A percentile compares a stretch with the other conserved stretches of the same genome.
phyloP scores from a whole-genome alignment of 2,113 vertebrate species.

The Steatornis caripensis region DNA sequence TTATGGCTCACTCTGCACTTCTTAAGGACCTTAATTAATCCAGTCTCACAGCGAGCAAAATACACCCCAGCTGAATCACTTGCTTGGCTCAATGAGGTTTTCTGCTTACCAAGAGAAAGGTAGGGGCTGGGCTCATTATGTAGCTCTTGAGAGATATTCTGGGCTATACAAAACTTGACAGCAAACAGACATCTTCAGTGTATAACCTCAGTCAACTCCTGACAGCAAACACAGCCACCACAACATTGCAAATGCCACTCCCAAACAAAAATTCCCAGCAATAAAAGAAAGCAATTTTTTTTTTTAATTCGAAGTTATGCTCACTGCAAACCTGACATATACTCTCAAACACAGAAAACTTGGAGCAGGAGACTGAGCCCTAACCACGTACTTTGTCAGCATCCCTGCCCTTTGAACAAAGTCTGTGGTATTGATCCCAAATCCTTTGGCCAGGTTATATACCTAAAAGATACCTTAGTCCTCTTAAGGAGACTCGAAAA shows the following conservation, averaged over 20 bases:
- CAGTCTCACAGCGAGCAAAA: not conserved
- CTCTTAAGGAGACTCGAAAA: not conserved
- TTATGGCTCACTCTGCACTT: not conserved
- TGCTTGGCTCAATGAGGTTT: not conserved
- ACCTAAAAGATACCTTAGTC: not conserved
- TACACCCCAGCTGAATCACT: not conserved
- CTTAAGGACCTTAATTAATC: not conserved
- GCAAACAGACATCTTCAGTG: not conserved
- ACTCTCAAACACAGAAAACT: not conserved
- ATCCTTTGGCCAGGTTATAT: not conserved
- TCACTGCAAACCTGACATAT: not conserved
- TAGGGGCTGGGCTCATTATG: not conserved
- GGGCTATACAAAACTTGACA: not conserved
- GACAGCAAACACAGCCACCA: not conserved
- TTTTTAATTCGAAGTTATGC: not conserved
- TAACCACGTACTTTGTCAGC: not conserved
- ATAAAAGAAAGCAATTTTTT: not conserved
- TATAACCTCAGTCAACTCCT: not conserved
- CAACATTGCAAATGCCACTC: not conserved
- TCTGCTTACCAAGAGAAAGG: not conserved
- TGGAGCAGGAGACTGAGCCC: not conserved
- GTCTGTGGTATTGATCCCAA: not conserved
- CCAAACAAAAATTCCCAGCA: not conserved
- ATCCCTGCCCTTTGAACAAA: not conserved
- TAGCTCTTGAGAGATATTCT: not conserved